phyloP scores from a whole-genome alignment of 2,113 vertebrate genomes.

The Sisor rabdophorus region DNA sequence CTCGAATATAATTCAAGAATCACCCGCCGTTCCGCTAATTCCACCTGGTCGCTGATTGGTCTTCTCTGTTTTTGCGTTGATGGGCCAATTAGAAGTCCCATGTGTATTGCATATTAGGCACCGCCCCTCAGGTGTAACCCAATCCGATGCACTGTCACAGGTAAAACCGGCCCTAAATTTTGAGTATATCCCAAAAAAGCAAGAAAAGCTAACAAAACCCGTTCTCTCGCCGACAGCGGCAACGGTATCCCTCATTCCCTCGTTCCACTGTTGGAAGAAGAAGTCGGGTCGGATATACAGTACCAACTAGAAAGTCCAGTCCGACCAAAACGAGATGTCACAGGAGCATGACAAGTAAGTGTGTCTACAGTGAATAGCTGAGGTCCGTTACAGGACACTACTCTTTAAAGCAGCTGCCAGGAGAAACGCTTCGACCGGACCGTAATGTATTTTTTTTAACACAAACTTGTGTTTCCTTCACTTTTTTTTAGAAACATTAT shows the following conservation, averaged over 20 bases:
- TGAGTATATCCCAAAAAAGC: conserved; percentile 79
- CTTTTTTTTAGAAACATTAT: background rate
- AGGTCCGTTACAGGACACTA: conserved; percentile 44
- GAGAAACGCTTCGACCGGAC: conserved; percentile 2
- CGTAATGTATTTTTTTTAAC: background rate
- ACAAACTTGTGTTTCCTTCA: background rate
- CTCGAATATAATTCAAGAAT: background rate
- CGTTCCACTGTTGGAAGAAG: conserved; percentile 70
- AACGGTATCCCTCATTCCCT: conserved; percentile 72
- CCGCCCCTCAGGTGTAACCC: conserved; percentile 69
- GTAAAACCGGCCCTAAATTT: conserved; percentile 78
- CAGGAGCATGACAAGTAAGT: conserved; percentile 99
- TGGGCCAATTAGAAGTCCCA: conserved; percentile 58
- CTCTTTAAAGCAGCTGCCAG: conserved; percentile 26
- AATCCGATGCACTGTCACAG: conserved; percentile 74
- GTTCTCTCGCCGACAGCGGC: conserved; percentile 77
- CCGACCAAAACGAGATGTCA: conserved; percentile 91
- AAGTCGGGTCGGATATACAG: conserved; percentile 80
- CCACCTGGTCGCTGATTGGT: conserved; percentile 18
- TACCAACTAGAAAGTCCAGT: conserved; percentile 97
- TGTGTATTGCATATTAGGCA: conserved; percentile 53
- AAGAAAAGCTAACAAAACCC: conserved; percentile 93
- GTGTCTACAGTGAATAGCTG: conserved; percentile 57
- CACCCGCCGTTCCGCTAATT: conserved; percentile 11
- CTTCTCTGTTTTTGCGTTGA: conserved; percentile 35